phyloP scores from a whole-genome alignment of 2,797 vertebrate genomes.

The Argya squamiceps region DNA sequence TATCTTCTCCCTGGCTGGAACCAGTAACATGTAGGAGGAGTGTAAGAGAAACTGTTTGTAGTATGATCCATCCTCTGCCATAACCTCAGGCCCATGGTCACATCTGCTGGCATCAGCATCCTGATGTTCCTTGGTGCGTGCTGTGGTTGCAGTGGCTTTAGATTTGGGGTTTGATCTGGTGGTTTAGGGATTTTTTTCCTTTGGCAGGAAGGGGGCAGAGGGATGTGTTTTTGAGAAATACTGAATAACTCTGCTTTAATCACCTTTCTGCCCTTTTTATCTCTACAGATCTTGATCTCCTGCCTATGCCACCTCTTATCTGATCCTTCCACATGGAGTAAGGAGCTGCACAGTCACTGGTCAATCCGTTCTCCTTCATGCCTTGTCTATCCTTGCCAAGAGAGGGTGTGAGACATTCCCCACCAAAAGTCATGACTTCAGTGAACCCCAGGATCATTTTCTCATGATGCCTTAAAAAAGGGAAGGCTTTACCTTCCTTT shows the following conservation, averaged over 20 bases:
- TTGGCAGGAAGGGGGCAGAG: fast-evolving
- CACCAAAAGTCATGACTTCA: background rate
- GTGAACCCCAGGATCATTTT: background rate
- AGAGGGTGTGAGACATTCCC: background rate
- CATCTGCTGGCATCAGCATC: background rate
- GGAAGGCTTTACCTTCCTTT: background rate
- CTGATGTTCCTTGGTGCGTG: background rate
- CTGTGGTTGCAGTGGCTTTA: background rate
- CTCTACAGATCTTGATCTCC: background rate
- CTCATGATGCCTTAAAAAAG: background rate
- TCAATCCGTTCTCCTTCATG: background rate
- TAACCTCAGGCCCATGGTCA: background rate
- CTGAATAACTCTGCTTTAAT: background rate
- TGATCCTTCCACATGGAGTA: background rate
- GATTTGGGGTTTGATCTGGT: background rate
- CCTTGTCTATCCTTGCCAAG: background rate
- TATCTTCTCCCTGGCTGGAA: background rate
- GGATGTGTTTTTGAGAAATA: background rate
- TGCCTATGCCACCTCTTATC: background rate
- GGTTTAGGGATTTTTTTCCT: too few relatives aligned
- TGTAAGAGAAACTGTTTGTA: background rate
- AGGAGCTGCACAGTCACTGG: background rate
- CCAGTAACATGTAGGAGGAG: background rate
- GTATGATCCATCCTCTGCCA: background rate
- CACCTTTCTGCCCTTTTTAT: background rate